phyloP scores from a whole-genome alignment of 2,113 vertebrate species.

The Ovis canadensis region DNA sequence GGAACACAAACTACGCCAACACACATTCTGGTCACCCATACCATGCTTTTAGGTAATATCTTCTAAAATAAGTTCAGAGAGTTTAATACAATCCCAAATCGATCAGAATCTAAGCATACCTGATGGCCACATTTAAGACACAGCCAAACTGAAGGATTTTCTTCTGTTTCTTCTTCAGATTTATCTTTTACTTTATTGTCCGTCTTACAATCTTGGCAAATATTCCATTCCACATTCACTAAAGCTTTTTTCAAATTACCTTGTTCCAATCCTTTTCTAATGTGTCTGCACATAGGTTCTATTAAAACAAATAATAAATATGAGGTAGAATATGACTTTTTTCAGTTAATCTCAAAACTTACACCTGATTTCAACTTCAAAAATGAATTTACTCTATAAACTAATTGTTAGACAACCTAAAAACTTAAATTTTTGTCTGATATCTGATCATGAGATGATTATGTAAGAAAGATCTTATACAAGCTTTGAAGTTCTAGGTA shows the following conservation, averaged over 20 bases:
- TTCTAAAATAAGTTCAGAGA: neutral
- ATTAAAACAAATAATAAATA: conserved; percentile 29
- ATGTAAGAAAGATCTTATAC: neutral
- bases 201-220: conserved; percentile 90
- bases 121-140: conserved; percentile 96
- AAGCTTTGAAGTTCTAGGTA: neutral
- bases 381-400: neutral
- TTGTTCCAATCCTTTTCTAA: conserved; percentile 91
- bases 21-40: neutral
- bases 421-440: neutral
- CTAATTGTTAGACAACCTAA: neutral
- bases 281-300: conserved; percentile 88
- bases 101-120: conserved; percentile 77
- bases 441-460: neutral
- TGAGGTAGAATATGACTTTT: neutral
- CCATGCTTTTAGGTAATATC: neutral
- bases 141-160: conserved; percentile 85
- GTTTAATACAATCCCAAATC: neutral
- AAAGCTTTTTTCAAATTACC: conserved; percentile 86
- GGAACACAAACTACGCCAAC: neutral
- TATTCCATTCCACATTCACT: conserved; percentile 81
- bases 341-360: conserved; percentile 1
- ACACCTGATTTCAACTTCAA: neutral
- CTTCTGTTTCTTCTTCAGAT: conserved; percentile 75
- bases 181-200: conserved; percentile 74